A percentile compares a stretch with the other conserved stretches of the same genome.
phyloP scores from a whole-genome alignment of 2,113 vertebrate species.

The Corydoras maculifer region DNA sequence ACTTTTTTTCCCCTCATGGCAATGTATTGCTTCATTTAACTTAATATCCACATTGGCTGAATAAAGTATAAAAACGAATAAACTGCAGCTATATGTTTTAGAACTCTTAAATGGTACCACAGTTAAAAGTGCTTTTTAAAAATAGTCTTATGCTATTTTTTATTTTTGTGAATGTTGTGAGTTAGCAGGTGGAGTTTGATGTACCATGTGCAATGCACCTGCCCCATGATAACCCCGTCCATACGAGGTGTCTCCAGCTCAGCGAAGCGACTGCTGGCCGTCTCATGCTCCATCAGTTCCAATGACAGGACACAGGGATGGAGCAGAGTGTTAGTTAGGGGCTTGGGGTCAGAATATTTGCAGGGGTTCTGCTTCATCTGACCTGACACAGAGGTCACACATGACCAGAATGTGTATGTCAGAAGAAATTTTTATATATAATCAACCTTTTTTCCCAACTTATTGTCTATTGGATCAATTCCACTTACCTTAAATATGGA shows the following conservation, averaged over 20 bases:
- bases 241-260: slow-evolving; percentile 22
- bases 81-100: not conserved
- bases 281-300: slow-evolving; percentile 41
- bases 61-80: slow-evolving; percentile 18
- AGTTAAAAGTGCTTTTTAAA: no score
- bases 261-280: slow-evolving; percentile 27
- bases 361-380: not conserved
- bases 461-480: no score
- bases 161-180: not conserved
- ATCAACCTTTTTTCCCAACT: not conserved
- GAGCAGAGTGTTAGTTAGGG: slow-evolving; percentile 5
- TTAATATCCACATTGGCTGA: slow-evolving; percentile 3
- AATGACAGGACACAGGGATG: slow-evolving; percentile 44
- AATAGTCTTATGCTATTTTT: not conserved
- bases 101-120: not conserved
- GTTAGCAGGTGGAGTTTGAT: slow-evolving; percentile 11
- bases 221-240: slow-evolving; percentile 26
- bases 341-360: slow-evolving; percentile 8
- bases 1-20: not conserved
- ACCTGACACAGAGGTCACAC: not conserved
- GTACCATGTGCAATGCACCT: slow-evolving; percentile 17
- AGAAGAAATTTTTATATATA: not conserved
- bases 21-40: slow-evolving; percentile 4
- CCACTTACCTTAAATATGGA: no score
- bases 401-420: not conserved